These are phyloP conservation scores for Turnix velox DNA, from an alignment of 2,113 vertebrate species.

Conservation along the genomic window DNA sequence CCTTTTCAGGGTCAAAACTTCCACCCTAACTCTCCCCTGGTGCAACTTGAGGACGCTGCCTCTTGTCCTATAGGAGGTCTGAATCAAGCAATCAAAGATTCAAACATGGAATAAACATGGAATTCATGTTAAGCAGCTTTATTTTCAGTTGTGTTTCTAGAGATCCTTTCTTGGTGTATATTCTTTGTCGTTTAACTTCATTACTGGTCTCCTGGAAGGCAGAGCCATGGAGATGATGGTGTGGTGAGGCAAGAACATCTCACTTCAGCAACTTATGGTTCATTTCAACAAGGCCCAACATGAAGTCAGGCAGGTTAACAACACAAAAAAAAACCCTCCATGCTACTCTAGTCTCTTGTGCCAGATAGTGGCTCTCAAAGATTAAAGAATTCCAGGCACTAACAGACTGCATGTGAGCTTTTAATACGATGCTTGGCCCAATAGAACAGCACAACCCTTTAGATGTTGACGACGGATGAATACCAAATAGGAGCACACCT, in stretches of 20 bases:
- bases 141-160: not conserved
- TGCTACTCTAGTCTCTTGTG: not conserved
- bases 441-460: slow-evolving; percentile 26
- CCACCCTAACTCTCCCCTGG: no score
- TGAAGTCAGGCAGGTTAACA: slow-evolving; percentile 2
- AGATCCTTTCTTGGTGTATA: not conserved
- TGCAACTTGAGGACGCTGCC: no score
- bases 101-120: not conserved
- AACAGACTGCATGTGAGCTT: slow-evolving; percentile 43
- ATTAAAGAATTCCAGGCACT: slow-evolving; percentile 38
- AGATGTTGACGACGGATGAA: slow-evolving; percentile 52
- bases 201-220: slow-evolving; percentile 20
- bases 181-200: slow-evolving; percentile 6
- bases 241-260: not conserved
- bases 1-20: no score
- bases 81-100: not conserved
- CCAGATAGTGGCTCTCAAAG: slow-evolving; percentile 18
- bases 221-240: not conserved
- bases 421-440: slow-evolving; percentile 13
- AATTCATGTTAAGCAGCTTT: not conserved
- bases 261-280: slow-evolving; percentile 8
- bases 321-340: slow-evolving; percentile 32
- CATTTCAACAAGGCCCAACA: slow-evolving; percentile 6
- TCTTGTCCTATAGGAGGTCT: not conserved
- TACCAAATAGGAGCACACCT: slow-evolving; percentile 50